These are phyloP conservation scores for Danio choprae DNA, from an alignment of 2,797 vertebrate species.

Conservation along the genomic window DNA sequence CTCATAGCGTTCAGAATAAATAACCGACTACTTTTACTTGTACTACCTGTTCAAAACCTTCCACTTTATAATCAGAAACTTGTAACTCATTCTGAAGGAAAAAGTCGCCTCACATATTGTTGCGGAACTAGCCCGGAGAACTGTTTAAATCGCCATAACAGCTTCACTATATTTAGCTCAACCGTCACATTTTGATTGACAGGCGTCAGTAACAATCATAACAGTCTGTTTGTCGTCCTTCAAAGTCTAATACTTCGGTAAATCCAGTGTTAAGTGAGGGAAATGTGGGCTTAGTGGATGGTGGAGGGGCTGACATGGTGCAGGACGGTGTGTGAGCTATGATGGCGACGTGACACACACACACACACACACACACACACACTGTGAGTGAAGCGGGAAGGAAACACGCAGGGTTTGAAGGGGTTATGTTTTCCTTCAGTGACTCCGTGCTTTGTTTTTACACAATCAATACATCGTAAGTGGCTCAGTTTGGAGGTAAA, in stretches of 20 bases:
- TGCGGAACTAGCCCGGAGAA: constrained; percentile 45
- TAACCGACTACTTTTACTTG: constrained; percentile 24
- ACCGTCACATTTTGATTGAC: constrained; percentile 31
- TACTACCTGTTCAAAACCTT: neutral
- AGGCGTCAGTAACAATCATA: neutral
- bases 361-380: constrained; percentile 79
- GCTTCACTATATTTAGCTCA: constrained; percentile 69
- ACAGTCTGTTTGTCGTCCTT: constrained; percentile 1
- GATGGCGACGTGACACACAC: constrained; percentile 91
- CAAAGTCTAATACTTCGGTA: neutral
- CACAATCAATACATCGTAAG: constrained; percentile 10
- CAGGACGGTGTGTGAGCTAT: constrained; percentile 78
- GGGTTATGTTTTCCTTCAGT: constrained; percentile 29
- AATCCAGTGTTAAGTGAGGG: constrained; percentile 33
- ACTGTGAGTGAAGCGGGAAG: constrained; percentile 83
- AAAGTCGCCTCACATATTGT: constrained; percentile 30
- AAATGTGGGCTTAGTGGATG: constrained; percentile 49
- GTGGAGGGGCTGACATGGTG: constrained; percentile 62
- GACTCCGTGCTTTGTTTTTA: constrained; percentile 8
- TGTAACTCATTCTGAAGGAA: constrained; percentile 15
- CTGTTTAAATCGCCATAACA: constrained; percentile 73
- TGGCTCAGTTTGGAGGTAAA: constrained; percentile 28
- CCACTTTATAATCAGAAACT: constrained; percentile 29
- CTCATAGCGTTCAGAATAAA: constrained; percentile 46
- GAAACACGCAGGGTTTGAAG: constrained; percentile 58